Conservation (phyloP, 1,140 invertebrate species). For the Diprion similis region DNA sequence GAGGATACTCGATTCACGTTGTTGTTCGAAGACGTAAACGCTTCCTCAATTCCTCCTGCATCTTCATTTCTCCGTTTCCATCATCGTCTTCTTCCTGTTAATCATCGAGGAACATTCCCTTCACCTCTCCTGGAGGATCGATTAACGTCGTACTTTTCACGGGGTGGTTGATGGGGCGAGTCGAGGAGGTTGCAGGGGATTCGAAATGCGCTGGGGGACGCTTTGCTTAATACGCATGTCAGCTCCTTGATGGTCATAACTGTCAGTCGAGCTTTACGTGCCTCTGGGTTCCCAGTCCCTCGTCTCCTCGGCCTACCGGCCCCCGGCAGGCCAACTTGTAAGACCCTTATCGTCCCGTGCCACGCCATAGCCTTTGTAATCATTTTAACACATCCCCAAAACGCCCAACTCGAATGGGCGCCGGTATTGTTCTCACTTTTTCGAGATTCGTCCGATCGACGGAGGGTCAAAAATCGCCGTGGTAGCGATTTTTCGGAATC, state of each 20-base stretch:
- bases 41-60: too few relatives aligned
- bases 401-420: neutral
- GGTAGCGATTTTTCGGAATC: too few relatives aligned
- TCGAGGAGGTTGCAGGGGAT: neutral
- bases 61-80: too few relatives aligned
- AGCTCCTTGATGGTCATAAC: slow-evolving; percentile 7
- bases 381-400: neutral
- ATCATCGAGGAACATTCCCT: too few relatives aligned
- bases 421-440: neutral
- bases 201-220: neutral
- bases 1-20: too few relatives aligned
- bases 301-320: neutral
- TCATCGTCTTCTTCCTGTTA: too few relatives aligned
- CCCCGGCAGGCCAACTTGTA: neutral
- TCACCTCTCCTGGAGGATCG: too few relatives aligned
- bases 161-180: neutral
- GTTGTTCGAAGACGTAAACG: too few relatives aligned
- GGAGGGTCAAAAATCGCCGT: neutral
- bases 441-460: neutral
- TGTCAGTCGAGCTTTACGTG: slow-evolving; percentile 1
- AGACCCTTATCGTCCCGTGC: neutral
- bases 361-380: slow-evolving; percentile 1
- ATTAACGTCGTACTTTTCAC: too few relatives aligned
- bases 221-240: slow-evolving; percentile 7
- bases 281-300: neutral